A percentile compares a stretch with the other conserved stretches of the same genome.
Evolutionary conservation across 2,797 vertebrate genomes (phyloP).

Genomic region (Gobio occitaniae): DNA sequence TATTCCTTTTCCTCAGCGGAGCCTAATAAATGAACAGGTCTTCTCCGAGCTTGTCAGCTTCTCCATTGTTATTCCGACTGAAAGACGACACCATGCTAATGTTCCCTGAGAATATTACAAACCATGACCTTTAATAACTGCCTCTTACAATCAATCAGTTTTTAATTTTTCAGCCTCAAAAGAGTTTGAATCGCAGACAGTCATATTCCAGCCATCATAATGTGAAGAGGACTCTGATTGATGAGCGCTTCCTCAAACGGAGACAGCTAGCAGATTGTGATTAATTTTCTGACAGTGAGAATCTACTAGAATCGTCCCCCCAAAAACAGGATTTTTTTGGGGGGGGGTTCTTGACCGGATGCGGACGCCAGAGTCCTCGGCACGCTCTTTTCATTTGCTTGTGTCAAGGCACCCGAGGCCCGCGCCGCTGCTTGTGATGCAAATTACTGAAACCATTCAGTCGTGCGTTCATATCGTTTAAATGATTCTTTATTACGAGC

Average conservation of each 20-base stretch:
- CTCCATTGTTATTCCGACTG: slow-evolving; percentile 34
- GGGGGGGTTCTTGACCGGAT: slow-evolving; percentile 53
- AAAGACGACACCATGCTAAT: slow-evolving; percentile 60
- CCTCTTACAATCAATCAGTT: slow-evolving; percentile 73
- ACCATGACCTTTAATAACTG: slow-evolving; percentile 66
- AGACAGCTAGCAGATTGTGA: slow-evolving; percentile 77
- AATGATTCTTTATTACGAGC: slow-evolving; percentile 73
- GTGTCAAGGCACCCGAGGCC: slow-evolving; percentile 57
- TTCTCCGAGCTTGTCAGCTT: slow-evolving; percentile 49
- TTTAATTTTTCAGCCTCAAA: slow-evolving; percentile 60
- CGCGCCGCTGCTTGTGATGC: slow-evolving; percentile 59
- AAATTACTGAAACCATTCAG: slow-evolving; percentile 71
- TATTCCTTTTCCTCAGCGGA: slow-evolving; percentile 1
- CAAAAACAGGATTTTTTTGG: slow-evolving; percentile 63
- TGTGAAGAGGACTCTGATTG: slow-evolving; percentile 71
- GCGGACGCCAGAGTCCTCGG: slow-evolving; percentile 58
- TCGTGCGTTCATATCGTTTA: slow-evolving; percentile 67
- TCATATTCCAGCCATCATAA: slow-evolving; percentile 60
- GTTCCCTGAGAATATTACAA: slow-evolving; percentile 65
- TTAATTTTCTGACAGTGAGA: slow-evolving; percentile 74
- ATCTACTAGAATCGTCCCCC: slow-evolving; percentile 64
- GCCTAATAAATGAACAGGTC: slow-evolving; percentile 55
- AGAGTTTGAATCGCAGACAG: slow-evolving; percentile 62
- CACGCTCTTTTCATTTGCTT: slow-evolving; percentile 66
- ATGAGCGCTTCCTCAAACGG: slow-evolving; percentile 72